These are phyloP conservation scores for Limanda limanda DNA, from an alignment of 2,113 vertebrate species.

Conservation along the genomic window DNA sequence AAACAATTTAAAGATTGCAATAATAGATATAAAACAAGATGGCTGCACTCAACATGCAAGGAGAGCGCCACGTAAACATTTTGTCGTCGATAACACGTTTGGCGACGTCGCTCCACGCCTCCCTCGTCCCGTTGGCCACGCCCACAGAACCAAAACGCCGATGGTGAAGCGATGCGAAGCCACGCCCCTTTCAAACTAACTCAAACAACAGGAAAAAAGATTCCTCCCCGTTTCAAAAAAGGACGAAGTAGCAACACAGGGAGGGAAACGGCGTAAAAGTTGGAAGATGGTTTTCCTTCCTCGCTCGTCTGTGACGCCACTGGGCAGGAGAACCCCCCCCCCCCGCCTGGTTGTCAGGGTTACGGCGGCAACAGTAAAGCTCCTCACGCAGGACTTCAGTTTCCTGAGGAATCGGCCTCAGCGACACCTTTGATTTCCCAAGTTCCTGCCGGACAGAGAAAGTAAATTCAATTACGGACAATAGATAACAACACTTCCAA, in stretches of 20 bases:
- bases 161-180: slow-evolving; percentile 42
- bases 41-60: slow-evolving; percentile 65
- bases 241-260: background rate
- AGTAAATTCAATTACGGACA: background rate
- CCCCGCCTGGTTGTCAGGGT: slow-evolving; percentile 17
- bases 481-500: too few species aligned
- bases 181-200: background rate
- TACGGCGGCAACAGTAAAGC: slow-evolving; percentile 4
- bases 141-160: slow-evolving; percentile 27
- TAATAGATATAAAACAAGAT: slow-evolving; percentile 39
- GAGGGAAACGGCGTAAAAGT: slow-evolving; percentile 12
- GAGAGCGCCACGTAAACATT: slow-evolving; percentile 58
- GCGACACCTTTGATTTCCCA: slow-evolving; percentile 78
- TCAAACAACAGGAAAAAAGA: background rate
- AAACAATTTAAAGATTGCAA: too few species aligned
- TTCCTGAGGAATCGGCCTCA: slow-evolving; percentile 78
- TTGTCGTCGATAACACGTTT: background rate
- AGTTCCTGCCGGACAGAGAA: slow-evolving; percentile 66
- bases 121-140: background rate
- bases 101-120: background rate
- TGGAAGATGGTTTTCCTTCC: slow-evolving; percentile 14
- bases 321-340: slow-evolving; percentile 9
- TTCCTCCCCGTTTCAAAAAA: slow-evolving; percentile 8
- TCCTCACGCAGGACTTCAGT: slow-evolving; percentile 66
- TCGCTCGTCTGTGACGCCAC: slow-evolving; percentile 32